Conservation (phyloP, 2,888 invertebrate species). For the Rhingia campestris region DNA sequence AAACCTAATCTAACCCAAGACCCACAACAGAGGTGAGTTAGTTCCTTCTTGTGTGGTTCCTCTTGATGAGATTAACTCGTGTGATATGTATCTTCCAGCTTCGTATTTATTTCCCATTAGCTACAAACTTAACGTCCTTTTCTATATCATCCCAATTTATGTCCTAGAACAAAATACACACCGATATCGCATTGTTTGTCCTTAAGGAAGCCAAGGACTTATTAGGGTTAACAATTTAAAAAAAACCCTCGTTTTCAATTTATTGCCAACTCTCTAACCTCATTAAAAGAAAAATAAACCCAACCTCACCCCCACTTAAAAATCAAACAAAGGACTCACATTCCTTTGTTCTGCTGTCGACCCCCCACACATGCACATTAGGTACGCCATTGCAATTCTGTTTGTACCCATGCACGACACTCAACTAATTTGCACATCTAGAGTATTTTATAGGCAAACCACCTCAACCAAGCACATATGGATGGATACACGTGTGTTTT, state of each 20-base stretch:
- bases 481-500: not conserved
- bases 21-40: no score
- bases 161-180: no score
- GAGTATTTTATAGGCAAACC: not conserved
- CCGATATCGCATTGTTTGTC: no score
- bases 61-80: no score
- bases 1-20: no score
- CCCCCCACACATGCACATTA: not conserved
- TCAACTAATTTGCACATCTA: not conserved
- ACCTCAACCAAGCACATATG: not conserved
- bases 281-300: not conserved
- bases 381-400: slow-evolving; percentile 21
- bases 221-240: no score
- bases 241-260: not conserved
- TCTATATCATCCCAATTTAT: no score
- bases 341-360: not conserved
- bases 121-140: no score
- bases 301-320: not conserved
- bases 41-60: no score
- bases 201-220: no score
- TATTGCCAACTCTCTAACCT: slow-evolving; percentile 12
- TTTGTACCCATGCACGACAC: not conserved
- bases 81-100: no score
- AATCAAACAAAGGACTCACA: slow-evolving; percentile 14
- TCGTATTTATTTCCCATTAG: no score